Base-by-base conservation (phyloP, 2,888 invertebrate species). In the Tenthredo distinguenda region DNA sequence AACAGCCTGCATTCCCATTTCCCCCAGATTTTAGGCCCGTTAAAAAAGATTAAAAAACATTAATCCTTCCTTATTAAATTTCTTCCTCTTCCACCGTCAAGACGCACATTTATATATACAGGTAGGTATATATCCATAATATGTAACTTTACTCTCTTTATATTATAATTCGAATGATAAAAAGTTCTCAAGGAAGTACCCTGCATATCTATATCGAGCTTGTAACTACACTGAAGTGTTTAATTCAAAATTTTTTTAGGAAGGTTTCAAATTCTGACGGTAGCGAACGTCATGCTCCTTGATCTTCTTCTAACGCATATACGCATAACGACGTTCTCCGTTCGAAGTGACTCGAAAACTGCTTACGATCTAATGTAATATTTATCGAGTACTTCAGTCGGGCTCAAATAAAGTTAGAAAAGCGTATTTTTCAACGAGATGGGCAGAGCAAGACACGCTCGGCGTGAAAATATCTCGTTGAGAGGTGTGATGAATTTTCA, bases 401-500 rank as follows among this genome's bases (percentile, higher is more conserved):
- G 10, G 40, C 43, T 81, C 81, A 81, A 81, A 81, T 81, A 81
- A 40, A 81, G 62, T 81, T 81, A 40, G 62, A 34, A 81, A 62
- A 62, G 12, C 81, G 62, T 81, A 81, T 81, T 81, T 58, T 81
- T 62, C 58, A 81, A 81, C 58, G 62, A 81, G 62, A 81, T 81
- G 81, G 55, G 26, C 26, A 26, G 26, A 26, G 26, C 15, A 81
- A 81, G 50, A 62, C 62, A 81, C 81, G 40, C 62, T 40, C 58
- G 62, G 62, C 21, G 50, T 34, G 40, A 81, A 62, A 81, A 58
- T 62, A 81, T 81, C 37, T n/a, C 81, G 81, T 62, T 81, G 58
- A 58, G 62, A 81, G 40, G 81, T 81, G 62, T 40, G 62, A 81
- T 81, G 58, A 81, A 81, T 81, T 81, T 81, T 62, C 81, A 81